These are phyloP conservation scores for Gallirallus australis DNA, from an alignment of 2,797 vertebrate genomes.

Conservation along the genomic window DNA sequence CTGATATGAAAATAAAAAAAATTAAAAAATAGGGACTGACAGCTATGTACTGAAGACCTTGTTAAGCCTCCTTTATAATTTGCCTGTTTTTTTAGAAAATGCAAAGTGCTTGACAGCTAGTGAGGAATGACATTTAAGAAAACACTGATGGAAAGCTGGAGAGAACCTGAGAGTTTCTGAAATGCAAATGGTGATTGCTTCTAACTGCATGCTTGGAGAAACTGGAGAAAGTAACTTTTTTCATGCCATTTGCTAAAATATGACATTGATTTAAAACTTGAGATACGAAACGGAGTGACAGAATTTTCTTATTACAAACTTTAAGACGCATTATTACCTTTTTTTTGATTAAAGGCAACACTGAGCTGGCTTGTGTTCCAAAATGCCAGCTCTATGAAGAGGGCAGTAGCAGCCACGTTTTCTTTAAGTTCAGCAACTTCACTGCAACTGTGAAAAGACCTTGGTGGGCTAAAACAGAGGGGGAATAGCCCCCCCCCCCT, in stretches of 20 bases:
- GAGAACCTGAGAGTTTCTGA: neutral
- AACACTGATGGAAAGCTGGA: neutral
- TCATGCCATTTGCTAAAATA: neutral
- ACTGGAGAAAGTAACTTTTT: neutral
- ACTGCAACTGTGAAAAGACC: neutral
- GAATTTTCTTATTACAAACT: neutral
- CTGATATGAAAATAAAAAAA: neutral
- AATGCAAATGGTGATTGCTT: neutral
- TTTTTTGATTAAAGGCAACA: neutral
- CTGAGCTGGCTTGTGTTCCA: neutral
- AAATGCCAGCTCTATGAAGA: neutral
- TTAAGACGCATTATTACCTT: neutral
- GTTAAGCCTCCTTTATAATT: neutral
- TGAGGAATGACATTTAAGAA: slow-evolving; percentile 26
- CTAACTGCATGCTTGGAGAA: neutral
- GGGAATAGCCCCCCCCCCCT: neutral
- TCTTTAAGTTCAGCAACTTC: neutral
- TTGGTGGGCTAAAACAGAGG: neutral
- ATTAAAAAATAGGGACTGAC: neutral
- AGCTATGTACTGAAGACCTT: neutral
- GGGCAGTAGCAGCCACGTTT: neutral
- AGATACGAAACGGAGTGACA: neutral
- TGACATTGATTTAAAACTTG: neutral
- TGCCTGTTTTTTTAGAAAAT: neutral
- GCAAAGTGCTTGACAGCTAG: neutral